Evolutionary conservation across 2,888 invertebrate species (phyloP), one percentile per base, ranked within the genome.

Genomic region (Lasioglossum morio): DNA sequence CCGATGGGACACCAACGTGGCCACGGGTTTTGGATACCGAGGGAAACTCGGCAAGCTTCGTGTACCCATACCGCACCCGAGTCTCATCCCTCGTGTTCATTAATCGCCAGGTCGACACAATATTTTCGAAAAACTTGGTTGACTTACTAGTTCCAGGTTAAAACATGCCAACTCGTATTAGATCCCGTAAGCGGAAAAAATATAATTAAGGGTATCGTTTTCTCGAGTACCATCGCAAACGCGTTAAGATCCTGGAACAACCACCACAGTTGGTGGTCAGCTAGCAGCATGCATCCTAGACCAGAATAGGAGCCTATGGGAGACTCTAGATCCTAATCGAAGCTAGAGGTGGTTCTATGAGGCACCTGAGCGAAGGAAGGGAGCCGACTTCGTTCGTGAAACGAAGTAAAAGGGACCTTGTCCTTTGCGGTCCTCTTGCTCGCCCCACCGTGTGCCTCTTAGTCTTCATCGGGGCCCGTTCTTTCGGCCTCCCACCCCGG

Each of bases 331-430:
- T 73, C n/a, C 1, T n/a, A 73, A 63, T 66, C 46, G 14, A 40
- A 40, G 37, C 30, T 57, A 37, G 40, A 57, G 14, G 12, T 23
- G 46, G 16, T 60, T 30, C 23, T 48, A n/a, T n/a, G 12, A 53
- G 30, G 23, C 48, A 66, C 30, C 66, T 66, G 7, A 69, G 30
- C 16, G 57, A 10, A 72, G 78, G 34, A 84, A 27, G 19, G 19
- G 74, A 82, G 73, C 84, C 72, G 81, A 88, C 80, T 70, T 79
- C 70, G 72, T 85, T 79, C 72, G 70, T 80, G 66, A 81, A 76
- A 81, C 86, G 79, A 85, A 89, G 87, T 81, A 90, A 88, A 89
- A 85, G 87, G 88, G 87, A 85, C 76, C 84, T 79, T 83, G 85
- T 87, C 86, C 82, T 85, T 87, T 78, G 66, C 81, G 53, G 73